A percentile compares a stretch with the other conserved stretches of the same genome.
Evolutionary conservation across 2,888 invertebrate species (phyloP).

Genomic region (Linyphia triangularis): DNA sequence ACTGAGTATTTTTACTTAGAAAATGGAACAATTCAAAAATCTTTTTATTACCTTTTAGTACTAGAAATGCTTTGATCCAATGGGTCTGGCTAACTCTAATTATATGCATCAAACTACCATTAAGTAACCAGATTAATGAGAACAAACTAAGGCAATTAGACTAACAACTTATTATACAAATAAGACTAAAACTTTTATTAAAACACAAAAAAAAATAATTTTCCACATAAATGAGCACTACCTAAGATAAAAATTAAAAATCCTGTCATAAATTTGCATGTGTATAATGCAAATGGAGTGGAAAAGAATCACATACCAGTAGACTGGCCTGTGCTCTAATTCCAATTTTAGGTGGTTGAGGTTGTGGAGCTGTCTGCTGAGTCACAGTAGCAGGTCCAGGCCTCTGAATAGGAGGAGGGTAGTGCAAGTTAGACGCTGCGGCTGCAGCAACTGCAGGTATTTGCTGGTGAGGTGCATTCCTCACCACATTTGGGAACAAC

Average conservation of each 20-base stretch:
- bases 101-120: background rate
- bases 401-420: conserved; percentile 76
- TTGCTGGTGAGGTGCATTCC: conserved; percentile 67
- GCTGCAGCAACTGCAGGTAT: conserved; percentile 65
- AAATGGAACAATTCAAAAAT: background rate
- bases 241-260: background rate
- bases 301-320: conserved; percentile 70
- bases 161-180: background rate
- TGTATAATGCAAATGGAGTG: conserved; percentile 33
- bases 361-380: conserved; percentile 46
- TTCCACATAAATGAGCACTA: background rate
- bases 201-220: background rate
- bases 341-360: conserved; percentile 63
- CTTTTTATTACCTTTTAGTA: background rate
- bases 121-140: background rate
- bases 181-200: conserved; percentile 13
- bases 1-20: background rate
- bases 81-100: background rate
- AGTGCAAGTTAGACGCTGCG: conserved; percentile 71
- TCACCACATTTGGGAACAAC: conserved; percentile 69
- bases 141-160: background rate
- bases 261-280: conserved; percentile 25
- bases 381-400: conserved; percentile 72
- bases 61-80: background rate
- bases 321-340: conserved; percentile 71